Base-by-base conservation (phyloP, 2,888 invertebrate species). In the Spatulosminthurus flaviceps region DNA sequence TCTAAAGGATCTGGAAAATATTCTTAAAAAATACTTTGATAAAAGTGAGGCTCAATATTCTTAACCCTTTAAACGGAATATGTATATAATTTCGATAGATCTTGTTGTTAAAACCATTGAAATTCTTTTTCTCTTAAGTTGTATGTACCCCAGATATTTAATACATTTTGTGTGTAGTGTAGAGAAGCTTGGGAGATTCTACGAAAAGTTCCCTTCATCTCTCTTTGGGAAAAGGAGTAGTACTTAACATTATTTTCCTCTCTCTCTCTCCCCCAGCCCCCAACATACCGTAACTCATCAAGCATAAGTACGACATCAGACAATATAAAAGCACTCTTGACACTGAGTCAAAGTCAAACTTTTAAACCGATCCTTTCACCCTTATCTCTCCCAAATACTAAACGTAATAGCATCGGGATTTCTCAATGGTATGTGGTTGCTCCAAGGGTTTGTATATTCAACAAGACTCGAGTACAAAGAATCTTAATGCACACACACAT, bases 81-180 rank as follows among this genome's bases (percentile, higher is more conserved):
- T 41, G 13, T 13, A 41, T 73, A 28, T 24, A 26, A 9, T 22
- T 73, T 21, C 29, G 24, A 60, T 74, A 74, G 61, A 74, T 74
- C n/a, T n/a, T 61, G 28, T 74, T 74, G 74, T 74, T 61, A 61
- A 74, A 74, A 74, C 74, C 26, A n/a, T n/a, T n/a, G n/a, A n/a
- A n/a, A n/a, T 24, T 21, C n/a, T 60, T 34, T 61, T 61, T 61
- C 51, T 64, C 64, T 64, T 26, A 21, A n/a, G 13, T 9, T 21
- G 34, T 34, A 34, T 34, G 34, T 9, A 34, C 34, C 34, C 34
- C n/a, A n/a, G n/a, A n/a, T n/a, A n/a, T n/a, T n/a, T n/a, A n/a
- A n/a, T n/a, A n/a, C n/a, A n/a, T n/a, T n/a, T n/a, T n/a, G n/a
- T n/a, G n/a, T n/a, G n/a, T n/a, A n/a, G n/a, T n/a, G n/a, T n/a